Percentiles rank a stretch among this genome's conserved stretches.
Conservation (phyloP, 2,797 vertebrate species). For the Halcyon chelicuti region DNA sequence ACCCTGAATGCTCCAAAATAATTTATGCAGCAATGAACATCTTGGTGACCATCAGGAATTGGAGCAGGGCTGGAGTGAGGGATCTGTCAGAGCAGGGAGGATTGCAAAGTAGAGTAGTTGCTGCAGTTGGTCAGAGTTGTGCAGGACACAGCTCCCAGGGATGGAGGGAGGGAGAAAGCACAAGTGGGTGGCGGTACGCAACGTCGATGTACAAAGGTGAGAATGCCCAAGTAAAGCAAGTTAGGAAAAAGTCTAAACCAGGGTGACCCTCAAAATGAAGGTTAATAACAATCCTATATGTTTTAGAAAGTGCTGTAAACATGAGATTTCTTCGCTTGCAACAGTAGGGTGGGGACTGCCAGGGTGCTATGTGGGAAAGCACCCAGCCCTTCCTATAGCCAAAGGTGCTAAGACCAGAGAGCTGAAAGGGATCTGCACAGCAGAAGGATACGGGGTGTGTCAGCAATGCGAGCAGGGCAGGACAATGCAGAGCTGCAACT, state of each 20-base stretch:
- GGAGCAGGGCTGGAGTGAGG: not conserved
- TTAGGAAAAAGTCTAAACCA: not conserved
- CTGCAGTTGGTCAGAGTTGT: not conserved
- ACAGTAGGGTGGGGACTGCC: not conserved
- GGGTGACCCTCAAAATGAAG: not conserved
- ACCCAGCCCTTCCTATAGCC: not conserved
- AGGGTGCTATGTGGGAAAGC: not conserved
- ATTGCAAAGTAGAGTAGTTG: not conserved
- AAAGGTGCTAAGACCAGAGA: not conserved
- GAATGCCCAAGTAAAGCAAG: not conserved
- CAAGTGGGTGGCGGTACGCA: not conserved
- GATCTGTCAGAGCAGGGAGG: not conserved
- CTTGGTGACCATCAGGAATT: not conserved
- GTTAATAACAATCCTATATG: not conserved
- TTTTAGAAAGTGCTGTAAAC: not conserved
- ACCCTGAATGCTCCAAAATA: not conserved
- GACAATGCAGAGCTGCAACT: constrained; percentile 42
- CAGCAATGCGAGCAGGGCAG: not conserved
- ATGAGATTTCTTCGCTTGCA: not conserved
- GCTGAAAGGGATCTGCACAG: not conserved
- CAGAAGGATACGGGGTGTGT: constrained; percentile 23
- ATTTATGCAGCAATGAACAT: not conserved
- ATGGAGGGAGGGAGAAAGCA: not conserved
- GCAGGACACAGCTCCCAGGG: not conserved
- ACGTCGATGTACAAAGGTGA: constrained; percentile 24